Conservation (phyloP, 2,888 invertebrate genomes). For the Eupithecia abbreviata region DNA sequence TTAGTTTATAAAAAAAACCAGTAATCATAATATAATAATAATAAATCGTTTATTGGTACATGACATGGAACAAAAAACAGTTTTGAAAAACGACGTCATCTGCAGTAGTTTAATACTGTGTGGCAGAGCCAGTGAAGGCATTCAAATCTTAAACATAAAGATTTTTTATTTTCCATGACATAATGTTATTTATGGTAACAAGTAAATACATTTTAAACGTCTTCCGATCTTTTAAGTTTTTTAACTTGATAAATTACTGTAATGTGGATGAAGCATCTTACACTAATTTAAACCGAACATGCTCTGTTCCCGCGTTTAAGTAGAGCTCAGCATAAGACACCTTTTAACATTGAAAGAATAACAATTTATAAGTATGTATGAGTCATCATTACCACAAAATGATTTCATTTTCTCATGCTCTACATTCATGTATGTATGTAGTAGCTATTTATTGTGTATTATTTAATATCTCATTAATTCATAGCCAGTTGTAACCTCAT, state of each 20-base stretch:
- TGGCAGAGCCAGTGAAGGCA: too few relatives aligned
- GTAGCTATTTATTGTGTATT: background rate
- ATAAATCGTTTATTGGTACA: too few relatives aligned
- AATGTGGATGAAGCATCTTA: background rate
- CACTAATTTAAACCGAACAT: background rate
- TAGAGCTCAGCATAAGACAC: background rate
- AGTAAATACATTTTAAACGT: too few relatives aligned
- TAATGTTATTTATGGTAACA: too few relatives aligned
- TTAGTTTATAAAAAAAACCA: too few relatives aligned
- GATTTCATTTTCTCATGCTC: background rate
- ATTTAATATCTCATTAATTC: background rate
- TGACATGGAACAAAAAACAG: too few relatives aligned
- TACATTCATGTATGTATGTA: background rate
- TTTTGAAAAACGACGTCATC: too few relatives aligned
- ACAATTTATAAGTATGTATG: background rate
- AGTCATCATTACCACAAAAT: slow-evolving; percentile 10
- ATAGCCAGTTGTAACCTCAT: background rate
- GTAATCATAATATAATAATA: too few relatives aligned
- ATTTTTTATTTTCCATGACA: too few relatives aligned
- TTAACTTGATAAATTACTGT: background rate
- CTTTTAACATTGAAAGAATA: background rate
- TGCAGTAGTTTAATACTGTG: too few relatives aligned
- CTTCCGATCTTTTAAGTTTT: too few relatives aligned
- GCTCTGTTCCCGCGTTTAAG: background rate
- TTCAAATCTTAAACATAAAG: too few relatives aligned